Percentiles rank a stretch among this genome's conserved stretches.
phyloP scores from a whole-genome alignment of 2,888 invertebrate species.

The Dasysyrphus tricinctus region DNA sequence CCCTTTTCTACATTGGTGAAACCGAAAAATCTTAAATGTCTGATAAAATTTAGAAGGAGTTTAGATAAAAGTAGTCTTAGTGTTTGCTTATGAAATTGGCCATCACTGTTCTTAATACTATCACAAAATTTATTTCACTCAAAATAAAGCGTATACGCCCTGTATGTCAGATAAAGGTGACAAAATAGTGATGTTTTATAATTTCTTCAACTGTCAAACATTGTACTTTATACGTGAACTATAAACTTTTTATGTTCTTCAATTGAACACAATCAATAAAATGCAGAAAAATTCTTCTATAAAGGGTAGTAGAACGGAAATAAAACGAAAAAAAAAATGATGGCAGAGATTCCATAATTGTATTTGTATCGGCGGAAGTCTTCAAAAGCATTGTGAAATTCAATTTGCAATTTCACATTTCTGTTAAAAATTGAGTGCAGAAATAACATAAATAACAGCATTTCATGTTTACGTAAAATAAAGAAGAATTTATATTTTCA shows the following conservation, averaged over 20 bases:
- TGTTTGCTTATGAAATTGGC: too few relatives aligned
- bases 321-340: too few relatives aligned
- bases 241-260: not conserved
- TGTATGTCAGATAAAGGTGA: not conserved
- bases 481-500: not conserved
- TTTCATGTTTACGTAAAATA: not conserved
- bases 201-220: too few relatives aligned
- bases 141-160: constrained; percentile 8
- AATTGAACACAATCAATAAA: not conserved
- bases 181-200: not conserved
- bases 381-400: not conserved
- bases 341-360: not conserved
- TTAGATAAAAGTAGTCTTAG: too few relatives aligned
- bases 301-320: not conserved
- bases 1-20: too few relatives aligned
- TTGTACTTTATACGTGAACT: not conserved
- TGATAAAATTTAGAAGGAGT: too few relatives aligned
- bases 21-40: too few relatives aligned
- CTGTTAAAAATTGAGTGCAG: not conserved
- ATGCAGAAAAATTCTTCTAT: not conserved
- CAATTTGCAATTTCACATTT: not conserved
- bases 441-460: not conserved
- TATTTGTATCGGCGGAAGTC: not conserved
- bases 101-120: too few relatives aligned
- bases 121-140: too few relatives aligned